Conservation (phyloP, 2,888 invertebrate species). For the Germaria angustata region DNA sequence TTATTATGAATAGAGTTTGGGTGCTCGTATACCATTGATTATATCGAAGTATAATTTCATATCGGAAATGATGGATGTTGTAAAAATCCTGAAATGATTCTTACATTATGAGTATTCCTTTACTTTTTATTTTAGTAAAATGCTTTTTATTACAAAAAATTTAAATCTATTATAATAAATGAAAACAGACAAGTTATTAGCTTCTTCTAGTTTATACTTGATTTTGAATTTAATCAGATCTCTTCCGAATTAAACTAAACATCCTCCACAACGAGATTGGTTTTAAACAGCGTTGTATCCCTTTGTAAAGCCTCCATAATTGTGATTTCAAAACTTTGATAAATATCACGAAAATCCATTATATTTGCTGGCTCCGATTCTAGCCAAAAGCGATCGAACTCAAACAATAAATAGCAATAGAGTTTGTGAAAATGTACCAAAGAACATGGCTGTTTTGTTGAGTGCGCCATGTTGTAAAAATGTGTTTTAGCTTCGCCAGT, state of each 20-base stretch:
- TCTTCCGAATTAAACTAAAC: constrained; percentile 78
- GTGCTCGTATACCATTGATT: too few species aligned
- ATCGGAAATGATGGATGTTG: too few species aligned
- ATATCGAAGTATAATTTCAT: too few species aligned
- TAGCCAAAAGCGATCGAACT: constrained; percentile 97
- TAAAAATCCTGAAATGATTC: too few species aligned
- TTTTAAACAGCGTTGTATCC: constrained; percentile 87
- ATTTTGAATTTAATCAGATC: background rate
- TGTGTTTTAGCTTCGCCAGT: constrained; percentile 93
- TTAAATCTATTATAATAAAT: background rate
- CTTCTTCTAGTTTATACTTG: background rate
- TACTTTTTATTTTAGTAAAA: background rate
- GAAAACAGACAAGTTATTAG: background rate
- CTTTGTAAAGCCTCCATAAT: constrained; percentile 86
- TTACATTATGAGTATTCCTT: background rate
- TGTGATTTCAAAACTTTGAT: constrained; percentile 90
- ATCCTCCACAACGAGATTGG: constrained; percentile 89
- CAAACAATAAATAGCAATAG: constrained; percentile 95
- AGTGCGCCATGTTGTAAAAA: constrained; percentile 87
- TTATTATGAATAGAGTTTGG: background rate
- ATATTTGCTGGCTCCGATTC: constrained; percentile 94
- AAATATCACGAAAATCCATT: constrained; percentile 96
- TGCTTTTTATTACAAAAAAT: background rate
- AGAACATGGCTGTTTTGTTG: constrained; percentile 83
- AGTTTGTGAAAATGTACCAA: constrained; percentile 93